These are phyloP conservation scores for Crambe crambe DNA, from an alignment of 37 sponge, comb jelly and placozoan species.

Conservation along the genomic window DNA sequence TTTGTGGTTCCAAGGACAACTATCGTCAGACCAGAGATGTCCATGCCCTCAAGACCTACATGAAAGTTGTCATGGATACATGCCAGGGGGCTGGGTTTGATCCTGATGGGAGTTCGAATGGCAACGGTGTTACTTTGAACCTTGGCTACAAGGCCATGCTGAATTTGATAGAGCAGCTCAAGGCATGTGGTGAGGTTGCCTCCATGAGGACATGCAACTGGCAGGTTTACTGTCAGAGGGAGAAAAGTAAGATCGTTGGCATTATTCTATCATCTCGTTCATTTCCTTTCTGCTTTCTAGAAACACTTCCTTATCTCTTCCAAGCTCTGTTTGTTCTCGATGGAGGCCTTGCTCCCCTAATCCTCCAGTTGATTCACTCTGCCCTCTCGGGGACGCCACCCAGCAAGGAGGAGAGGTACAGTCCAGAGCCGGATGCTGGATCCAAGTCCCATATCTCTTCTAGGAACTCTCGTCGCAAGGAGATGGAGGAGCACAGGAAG, in stretches of 20 bases:
- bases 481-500: not conserved
- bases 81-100: conserved; percentile 42
- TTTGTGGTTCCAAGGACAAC: conserved; percentile 89
- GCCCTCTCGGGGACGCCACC: conserved; percentile 72
- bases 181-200: conserved; percentile 70
- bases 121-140: conserved; percentile 32
- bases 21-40: conserved; percentile 78
- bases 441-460: not conserved
- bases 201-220: conserved; percentile 69
- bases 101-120: not conserved
- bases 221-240: conserved; percentile 80
- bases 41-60: conserved; percentile 57
- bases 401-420: conserved; percentile 10
- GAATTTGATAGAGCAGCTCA: conserved; percentile 72
- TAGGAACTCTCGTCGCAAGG: not conserved
- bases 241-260: conserved; percentile 36
- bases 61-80: conserved; percentile 32
- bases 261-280: too few relatives aligned
- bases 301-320: conserved; percentile 57
- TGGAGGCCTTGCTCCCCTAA: conserved; percentile 70
- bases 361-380: conserved; percentile 64
- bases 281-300: not conserved
- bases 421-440: not conserved
- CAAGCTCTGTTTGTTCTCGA: conserved; percentile 57
- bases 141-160: conserved; percentile 66